phyloP scores from a whole-genome alignment of 2,888 invertebrate genomes.

The Nezara viridula region DNA sequence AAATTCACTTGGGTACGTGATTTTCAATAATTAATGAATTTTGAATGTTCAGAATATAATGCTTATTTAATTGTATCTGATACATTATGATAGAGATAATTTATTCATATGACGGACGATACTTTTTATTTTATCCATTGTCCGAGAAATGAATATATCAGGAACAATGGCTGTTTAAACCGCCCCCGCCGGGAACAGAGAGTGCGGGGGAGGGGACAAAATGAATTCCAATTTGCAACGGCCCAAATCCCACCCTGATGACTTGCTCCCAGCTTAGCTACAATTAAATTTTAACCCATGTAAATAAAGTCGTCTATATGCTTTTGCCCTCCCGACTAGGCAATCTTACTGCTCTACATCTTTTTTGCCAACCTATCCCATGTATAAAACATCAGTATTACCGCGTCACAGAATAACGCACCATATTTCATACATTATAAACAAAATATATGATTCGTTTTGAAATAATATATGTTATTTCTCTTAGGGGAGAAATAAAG shows the following conservation, averaged over 20 bases:
- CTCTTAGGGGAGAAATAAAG: too few species aligned
- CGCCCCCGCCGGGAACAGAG: background rate
- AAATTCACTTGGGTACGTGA: too few species aligned
- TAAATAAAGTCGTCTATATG: slow-evolving; percentile 18
- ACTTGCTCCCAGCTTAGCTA: background rate
- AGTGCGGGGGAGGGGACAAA: background rate
- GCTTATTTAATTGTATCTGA: too few species aligned
- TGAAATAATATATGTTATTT: too few species aligned
- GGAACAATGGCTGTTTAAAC: background rate
- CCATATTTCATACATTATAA: too few species aligned
- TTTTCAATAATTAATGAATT: too few species aligned
- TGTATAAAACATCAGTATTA: background rate
- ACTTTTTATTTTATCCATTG: background rate
- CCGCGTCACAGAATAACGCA: background rate
- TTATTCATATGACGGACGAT: too few species aligned
- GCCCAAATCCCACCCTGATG: slow-evolving; percentile 8
- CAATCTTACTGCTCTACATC: background rate
- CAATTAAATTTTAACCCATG: slow-evolving; percentile 31
- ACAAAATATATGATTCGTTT: too few species aligned
- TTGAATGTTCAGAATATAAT: too few species aligned
- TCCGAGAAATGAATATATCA: background rate
- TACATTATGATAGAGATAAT: too few species aligned
- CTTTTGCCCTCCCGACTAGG: background rate
- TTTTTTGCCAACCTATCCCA: background rate
- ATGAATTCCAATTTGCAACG: slow-evolving; percentile 34